These are phyloP conservation scores for Saturnia japonica DNA, from an alignment of 2,888 invertebrate species.

Conservation along the genomic window DNA sequence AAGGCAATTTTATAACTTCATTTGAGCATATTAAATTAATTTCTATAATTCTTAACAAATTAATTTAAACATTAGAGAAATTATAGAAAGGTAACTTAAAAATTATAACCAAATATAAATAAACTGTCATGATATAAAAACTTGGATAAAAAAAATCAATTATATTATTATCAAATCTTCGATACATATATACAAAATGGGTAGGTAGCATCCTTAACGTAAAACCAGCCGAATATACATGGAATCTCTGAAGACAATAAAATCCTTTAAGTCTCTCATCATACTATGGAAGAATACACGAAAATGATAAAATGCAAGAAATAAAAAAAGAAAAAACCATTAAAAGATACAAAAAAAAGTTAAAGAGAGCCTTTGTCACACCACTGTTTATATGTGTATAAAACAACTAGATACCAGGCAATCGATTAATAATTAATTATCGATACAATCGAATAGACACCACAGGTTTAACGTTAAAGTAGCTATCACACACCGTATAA, in stretches of 20 bases:
- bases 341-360: neutral
- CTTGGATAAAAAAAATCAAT: too few species aligned
- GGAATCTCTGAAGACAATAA: too few species aligned
- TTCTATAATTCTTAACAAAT: constrained; percentile 2
- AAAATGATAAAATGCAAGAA: neutral
- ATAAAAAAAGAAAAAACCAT: neutral
- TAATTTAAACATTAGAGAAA: neutral
- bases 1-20: neutral
- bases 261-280: too few species aligned
- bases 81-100: neutral
- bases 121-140: constrained; percentile 9
- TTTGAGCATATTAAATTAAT: neutral
- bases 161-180: too few species aligned
- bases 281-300: too few species aligned
- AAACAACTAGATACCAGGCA: neutral
- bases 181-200: neutral
- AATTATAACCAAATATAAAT: neutral
- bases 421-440: neutral
- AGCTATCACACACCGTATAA: constrained; percentile 2
- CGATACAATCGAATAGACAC: neutral
- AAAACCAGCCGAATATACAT: too few species aligned
- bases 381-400: neutral
- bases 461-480: neutral
- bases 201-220: neutral
- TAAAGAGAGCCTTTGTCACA: neutral